Base-by-base conservation (phyloP, 1,140 invertebrate species). In the Bombus sylvicola region DNA sequence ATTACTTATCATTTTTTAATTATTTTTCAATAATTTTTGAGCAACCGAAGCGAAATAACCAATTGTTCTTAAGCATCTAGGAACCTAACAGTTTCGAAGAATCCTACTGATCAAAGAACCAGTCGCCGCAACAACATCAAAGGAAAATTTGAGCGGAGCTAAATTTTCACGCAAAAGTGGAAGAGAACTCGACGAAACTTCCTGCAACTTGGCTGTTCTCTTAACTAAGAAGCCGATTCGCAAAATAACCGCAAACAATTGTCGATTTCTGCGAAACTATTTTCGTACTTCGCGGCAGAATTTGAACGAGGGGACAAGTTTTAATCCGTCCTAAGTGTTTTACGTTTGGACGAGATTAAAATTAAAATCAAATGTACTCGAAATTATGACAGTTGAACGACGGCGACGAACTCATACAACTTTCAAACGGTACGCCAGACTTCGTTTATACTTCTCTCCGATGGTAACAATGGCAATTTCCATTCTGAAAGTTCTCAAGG, bases 381-480 rank as follows among this genome's bases (percentile, higher is more conserved):
- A 34, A 77, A 83, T 53, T 31, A 41, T 57, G 64, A 77, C 34
- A 31, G 47, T 69, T 4, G 37, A 69, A 76, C 41, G 73, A 76
- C 43, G 41, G 31, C 53, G 53, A 69, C 62, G 37, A 37, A 68
- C 34, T 37, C 18, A n/a, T 12, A 25, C 15, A 76, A 78, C 43
- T 57, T 69, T 37, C 10, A 15, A 28, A 10, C 4, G 9, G 22
- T n/a, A 12, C 4, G 5, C 5, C 28, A 31, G 47, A 47, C 47
- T 84, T 79, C 22, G 75, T 84, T 78, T 78, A 78, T 71, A 62
- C n/a, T 71, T 84, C 76, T 59, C 9, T 10, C n/a, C 41, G 22
- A 3, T 28, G 57, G 41, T 31, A 43, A 53, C 39, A 41, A 22
- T 59, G 39, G 25, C 37, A 76, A 76, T 76, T 53, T 43, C 39